Base-by-base conservation (phyloP, 2,797 vertebrate species). In the Gouania willdenowi region DNA sequence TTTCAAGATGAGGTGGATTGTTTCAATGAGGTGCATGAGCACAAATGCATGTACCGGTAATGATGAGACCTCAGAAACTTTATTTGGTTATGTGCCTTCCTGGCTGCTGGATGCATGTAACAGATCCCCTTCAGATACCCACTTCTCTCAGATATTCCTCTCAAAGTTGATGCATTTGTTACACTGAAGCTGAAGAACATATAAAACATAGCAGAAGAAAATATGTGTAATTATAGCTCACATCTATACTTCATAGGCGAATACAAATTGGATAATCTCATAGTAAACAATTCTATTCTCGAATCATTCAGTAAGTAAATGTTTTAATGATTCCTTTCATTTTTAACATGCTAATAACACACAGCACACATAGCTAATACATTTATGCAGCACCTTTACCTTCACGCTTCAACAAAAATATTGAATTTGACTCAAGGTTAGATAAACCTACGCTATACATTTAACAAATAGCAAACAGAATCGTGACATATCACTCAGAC, bases 141-240 rank as follows among this genome's bases (percentile, higher is more conserved):
- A 45, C 49, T 68, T 68, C 48, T 69, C 66, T 70, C 68, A 79
- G 77, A 75, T 63, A 73, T 75, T 76, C 40, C 49, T 57, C 39
- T 45, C 27, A 26, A 69, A 67, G 66, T 68, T 69, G 71, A 71
- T 77, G 51, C 27, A 66, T 20, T 20, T 20, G 20, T 20, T 20
- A 2, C n/a, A n/a, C n/a, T n/a, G n/a, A 69, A 41, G 21, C 32
- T 26, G 9, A 13, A 18, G 3, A 1, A 22, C 15, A 10, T 12
- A 34, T 44, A 41, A 44, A 67, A 31, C 16, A 37, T 8, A 56
- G 44, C 47, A 49, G 27, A 29, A 6, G 21, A 8, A 3, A 22
- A 28, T 32, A 26, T 15, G 19, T 33, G 43, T 25, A 34, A 26
- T 64, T 44, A 52, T 26, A 37, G 37, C 35, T 58, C n/a, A n/a